These are phyloP conservation scores for Pitangus sulphuratus DNA, from an alignment of 2,797 vertebrate species.

Conservation along the genomic window DNA sequence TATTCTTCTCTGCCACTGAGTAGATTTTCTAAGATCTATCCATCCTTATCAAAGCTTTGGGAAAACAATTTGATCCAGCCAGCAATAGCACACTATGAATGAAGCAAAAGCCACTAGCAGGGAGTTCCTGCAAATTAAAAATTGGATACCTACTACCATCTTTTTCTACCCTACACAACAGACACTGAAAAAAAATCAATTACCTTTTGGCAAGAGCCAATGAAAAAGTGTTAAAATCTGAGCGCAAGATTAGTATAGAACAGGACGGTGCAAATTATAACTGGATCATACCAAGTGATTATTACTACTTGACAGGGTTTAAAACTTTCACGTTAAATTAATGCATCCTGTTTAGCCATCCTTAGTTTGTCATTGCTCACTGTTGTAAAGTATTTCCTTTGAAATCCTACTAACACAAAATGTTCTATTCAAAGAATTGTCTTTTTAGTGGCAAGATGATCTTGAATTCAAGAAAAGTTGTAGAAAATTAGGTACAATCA, in stretches of 20 bases:
- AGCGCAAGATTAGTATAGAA: not conserved
- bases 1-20: not conserved
- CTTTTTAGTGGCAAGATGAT: not conserved
- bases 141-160: not conserved
- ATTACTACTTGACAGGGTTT: not conserved
- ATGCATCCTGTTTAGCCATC: not conserved
- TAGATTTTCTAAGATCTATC: not conserved
- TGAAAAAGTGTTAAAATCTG: not conserved
- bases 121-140: not conserved
- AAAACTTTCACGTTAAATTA: not conserved
- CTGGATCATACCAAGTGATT: not conserved
- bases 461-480: not conserved
- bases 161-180: not conserved
- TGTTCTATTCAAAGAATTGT: not conserved
- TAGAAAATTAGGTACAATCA: not conserved
- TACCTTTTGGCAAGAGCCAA: not conserved
- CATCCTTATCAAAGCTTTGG: not conserved
- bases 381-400: not conserved
- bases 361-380: not conserved
- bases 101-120: not conserved
- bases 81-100: fast-evolving
- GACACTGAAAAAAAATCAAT: not conserved
- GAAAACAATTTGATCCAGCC: not conserved
- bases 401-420: not conserved
- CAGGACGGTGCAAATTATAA: not conserved